Percentiles rank a stretch among this genome's conserved stretches.
Evolutionary conservation across 2,113 vertebrate genomes (phyloP).

Genomic region (Lophius piscatorius): DNA sequence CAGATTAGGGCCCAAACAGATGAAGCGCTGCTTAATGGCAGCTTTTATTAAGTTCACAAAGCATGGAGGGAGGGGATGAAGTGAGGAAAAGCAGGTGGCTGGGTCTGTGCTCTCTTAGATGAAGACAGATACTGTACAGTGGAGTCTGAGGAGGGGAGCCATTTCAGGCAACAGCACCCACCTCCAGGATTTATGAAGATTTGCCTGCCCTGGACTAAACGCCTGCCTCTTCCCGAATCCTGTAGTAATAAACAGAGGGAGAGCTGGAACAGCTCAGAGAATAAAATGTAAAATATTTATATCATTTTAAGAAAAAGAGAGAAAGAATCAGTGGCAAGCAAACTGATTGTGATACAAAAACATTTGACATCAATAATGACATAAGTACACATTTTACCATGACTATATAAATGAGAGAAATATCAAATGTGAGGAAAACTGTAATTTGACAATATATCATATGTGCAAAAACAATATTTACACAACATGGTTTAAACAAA

Average conservation of each 20-base stretch:
- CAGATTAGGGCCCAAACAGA: constrained; percentile 78
- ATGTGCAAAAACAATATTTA: too few relatives aligned
- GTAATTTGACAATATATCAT: neutral
- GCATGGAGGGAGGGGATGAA: constrained; percentile 35
- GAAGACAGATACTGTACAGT: constrained; percentile 69
- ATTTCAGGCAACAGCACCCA: too few relatives aligned
- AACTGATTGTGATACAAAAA: too few relatives aligned
- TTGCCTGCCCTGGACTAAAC: constrained; percentile 48
- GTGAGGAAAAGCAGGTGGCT: constrained; percentile 75
- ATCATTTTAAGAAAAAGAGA: constrained; percentile 13
- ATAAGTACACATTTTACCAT: neutral
- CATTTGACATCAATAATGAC: neutral
- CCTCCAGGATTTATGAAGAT: constrained; percentile 75
- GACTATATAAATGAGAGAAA: neutral
- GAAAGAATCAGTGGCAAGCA: too few relatives aligned
- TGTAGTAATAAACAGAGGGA: constrained; percentile 38
- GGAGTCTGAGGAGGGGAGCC: constrained; percentile 57
- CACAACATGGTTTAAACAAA: too few relatives aligned
- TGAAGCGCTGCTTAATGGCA: constrained; percentile 78
- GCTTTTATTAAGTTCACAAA: constrained; percentile 80
- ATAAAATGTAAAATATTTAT: constrained; percentile 36
- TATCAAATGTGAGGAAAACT: neutral
- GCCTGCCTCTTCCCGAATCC: constrained; percentile 43
- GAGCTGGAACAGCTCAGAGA: constrained; percentile 37
- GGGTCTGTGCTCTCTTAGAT: constrained; percentile 63